Conservation (phyloP, 1,140 invertebrate genomes). For the Sarcophaga peregrina region DNA sequence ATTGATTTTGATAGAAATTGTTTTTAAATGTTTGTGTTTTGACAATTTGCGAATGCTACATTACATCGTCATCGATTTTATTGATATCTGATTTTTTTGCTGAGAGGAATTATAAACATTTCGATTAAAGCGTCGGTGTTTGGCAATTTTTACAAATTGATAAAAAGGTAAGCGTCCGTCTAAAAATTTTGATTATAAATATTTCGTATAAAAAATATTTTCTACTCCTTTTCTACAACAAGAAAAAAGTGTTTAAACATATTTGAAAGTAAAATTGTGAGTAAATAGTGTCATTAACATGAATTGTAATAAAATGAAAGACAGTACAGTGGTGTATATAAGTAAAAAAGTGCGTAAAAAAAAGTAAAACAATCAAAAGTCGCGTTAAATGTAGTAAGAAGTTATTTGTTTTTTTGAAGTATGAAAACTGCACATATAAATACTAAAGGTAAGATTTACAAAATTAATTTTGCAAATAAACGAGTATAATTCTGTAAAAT, state of each 20-base stretch:
- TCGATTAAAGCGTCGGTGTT: background rate
- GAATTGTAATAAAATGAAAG: background rate
- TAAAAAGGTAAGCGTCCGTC: background rate
- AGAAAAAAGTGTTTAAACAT: slow-evolving; percentile 8
- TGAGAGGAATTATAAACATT: too few species aligned
- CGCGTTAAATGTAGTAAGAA: background rate
- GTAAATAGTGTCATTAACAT: background rate
- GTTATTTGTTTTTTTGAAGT: slow-evolving; percentile 9
- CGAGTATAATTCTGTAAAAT: background rate
- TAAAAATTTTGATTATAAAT: background rate
- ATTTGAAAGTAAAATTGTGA: slow-evolving; percentile 3
- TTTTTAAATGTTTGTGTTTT: background rate
- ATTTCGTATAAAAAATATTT: slow-evolving; percentile 25
- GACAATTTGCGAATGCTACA: background rate
- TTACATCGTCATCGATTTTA: background rate
- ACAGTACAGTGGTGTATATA: slow-evolving; percentile 19
- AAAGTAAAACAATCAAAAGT: background rate
- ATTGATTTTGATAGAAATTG: background rate
- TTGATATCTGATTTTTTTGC: too few species aligned
- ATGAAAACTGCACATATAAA: background rate
- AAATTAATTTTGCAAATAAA: background rate
- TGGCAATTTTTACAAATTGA: background rate
- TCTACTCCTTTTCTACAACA: slow-evolving; percentile 9
- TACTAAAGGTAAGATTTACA: slow-evolving; percentile 12
- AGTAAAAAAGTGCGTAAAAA: slow-evolving; percentile 7